Evolutionary conservation across 64 coral and sea anemone genomes (phyloP), one percentile per base, ranked within the genome.

Genomic region (Platygyra sinensis): DNA sequence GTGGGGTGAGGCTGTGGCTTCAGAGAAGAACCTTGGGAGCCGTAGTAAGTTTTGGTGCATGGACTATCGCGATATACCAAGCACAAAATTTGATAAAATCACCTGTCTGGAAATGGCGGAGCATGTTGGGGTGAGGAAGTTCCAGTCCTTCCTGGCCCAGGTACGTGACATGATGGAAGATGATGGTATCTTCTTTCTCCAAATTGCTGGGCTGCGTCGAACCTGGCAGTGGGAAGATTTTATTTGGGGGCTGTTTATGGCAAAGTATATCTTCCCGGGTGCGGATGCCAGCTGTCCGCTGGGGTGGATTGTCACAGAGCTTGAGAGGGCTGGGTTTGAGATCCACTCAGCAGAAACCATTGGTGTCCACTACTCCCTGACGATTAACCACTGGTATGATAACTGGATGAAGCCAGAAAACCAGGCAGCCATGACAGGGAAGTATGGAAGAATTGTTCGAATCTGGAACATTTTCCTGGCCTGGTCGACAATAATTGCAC

Each of bases 41-140:
- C 73, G 30, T 14, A 91, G 79, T 52, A 95, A 93, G 20, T 99
- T 99, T 77, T 73, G 96, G 57, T 99, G 97, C 54, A 63, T 99
- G 51, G 97, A 99, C 64, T 99, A 99, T n/a, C 94, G 97, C 85
- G 97, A 99, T 74, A 99, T 99, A 25, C 97, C 97, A 57, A 32
- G 27, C 0, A 54, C 33, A 2, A 87, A 93, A 61, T 99, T 86
- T 61, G 91, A 99, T 77, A 99, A 99, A 63, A 96, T 99, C 30
- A 99, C 97, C 39, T 99, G 97, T 62, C 80, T 99, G 87, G 97
- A 99, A 94, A 99, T 99, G 97, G 97, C 97, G 0, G 97, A 99
- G 60, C 97, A 99, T 96, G 97, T 99, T 67, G 97, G 97, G 74
- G 69, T 99, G 54, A 89, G 91, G 22, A 89, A 99, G 38, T 99